phyloP scores from a whole-genome alignment of 2,888 invertebrate species.

The Drosophila percnosoma region DNA sequence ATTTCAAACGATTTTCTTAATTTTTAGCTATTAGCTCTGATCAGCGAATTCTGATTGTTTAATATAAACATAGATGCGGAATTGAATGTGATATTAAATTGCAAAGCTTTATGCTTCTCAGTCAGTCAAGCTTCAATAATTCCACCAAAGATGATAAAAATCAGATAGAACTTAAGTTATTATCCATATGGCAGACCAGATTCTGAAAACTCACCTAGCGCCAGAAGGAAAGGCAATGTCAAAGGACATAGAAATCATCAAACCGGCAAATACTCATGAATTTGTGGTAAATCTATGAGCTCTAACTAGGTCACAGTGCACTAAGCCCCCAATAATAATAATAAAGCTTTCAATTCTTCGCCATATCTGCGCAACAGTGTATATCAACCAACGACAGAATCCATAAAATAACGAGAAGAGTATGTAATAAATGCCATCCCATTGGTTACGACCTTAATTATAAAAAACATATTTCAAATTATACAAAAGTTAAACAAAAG shows the following conservation, averaged over 20 bases:
- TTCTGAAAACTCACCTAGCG: background rate
- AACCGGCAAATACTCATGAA: background rate
- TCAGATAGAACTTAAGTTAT: background rate
- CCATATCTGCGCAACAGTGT: conserved; percentile 4
- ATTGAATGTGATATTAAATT: background rate
- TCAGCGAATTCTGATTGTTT: background rate
- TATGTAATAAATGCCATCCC: conserved; percentile 15
- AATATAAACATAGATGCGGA: background rate
- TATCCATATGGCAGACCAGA: background rate
- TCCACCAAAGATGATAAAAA: background rate
- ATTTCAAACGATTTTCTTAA: background rate
- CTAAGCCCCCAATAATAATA: background rate
- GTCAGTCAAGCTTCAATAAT: background rate
- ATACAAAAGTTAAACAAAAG: conserved; percentile 29
- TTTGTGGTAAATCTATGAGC: background rate
- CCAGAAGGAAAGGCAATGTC: background rate
- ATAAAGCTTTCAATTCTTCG: background rate
- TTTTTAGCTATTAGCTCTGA: background rate
- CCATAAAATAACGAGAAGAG: conserved; percentile 5
- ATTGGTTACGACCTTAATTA: conserved; percentile 34
- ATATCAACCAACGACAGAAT: background rate
- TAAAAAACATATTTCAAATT: conserved; percentile 7
- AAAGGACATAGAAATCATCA: background rate
- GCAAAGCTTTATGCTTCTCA: background rate
- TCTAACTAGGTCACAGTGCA: background rate